Base-by-base conservation (phyloP, 2,888 invertebrate genomes). In the Emesis furor region DNA sequence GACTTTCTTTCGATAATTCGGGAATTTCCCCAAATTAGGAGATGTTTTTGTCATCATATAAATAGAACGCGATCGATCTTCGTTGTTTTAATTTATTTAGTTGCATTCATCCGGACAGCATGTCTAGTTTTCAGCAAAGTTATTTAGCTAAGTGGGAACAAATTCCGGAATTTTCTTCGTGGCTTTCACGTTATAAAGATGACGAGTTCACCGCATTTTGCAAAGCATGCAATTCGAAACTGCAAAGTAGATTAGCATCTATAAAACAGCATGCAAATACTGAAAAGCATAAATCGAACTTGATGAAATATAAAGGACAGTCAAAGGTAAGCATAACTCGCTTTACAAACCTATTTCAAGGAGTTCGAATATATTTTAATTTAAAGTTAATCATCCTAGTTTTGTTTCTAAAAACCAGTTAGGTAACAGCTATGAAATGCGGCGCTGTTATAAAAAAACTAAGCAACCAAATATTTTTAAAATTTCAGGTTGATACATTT, bases 41-140 rank as follows among this genome's bases (percentile, higher is more conserved):
- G 24, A 24, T 24, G 24, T 24, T 24, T 24, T 24, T 24, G 24
- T 24, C 24, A 24, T 24, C 24, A 24, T 24, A 24, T 24, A 24
- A 24, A 24, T 24, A 24, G 24, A 24, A 24, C 24, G 24, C 24
- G 24, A 24, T 24, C 24, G 24, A 24, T 24, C 24, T 24, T 24
- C 24, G 24, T 24, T 24, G 24, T 24, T 24, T 24, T 24, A 24
- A 24, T 24, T 24, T 24, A 24, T 24, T 37, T 37, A 1, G 37
- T 6, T 7, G 5, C 37, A 37, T 7, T 7, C 59, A 59, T 17
- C 24, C 59, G 59, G 59, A 59, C 73, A 46, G 39, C 59, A 75
- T 79, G 68, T 79, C 51, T 68, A 75, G 32, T 12, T 14, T 88
- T 91, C 82, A 84, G 51, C 72, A 76, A 80, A 80, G 73, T 76